These are phyloP conservation scores for Luperina testacea DNA, from an alignment of 2,888 invertebrate genomes.

Conservation along the genomic window DNA sequence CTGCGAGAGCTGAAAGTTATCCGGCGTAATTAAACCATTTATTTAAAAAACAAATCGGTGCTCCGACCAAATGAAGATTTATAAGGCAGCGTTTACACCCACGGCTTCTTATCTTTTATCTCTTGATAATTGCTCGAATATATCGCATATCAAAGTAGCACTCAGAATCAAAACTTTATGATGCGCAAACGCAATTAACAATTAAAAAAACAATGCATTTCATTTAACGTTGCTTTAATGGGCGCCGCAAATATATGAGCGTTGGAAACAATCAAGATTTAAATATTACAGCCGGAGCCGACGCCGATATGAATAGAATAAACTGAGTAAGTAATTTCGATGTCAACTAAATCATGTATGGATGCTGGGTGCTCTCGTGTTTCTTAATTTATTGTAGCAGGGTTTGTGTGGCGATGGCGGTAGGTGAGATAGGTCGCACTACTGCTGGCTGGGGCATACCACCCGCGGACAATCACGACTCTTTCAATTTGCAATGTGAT, in stretches of 20 bases:
- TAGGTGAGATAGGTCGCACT: constrained; percentile 27
- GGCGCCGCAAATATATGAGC: constrained; percentile 76
- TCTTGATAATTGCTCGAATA: constrained; percentile 55
- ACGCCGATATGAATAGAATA: constrained; percentile 64
- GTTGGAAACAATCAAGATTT: constrained; percentile 83
- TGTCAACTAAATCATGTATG: constrained; percentile 76
- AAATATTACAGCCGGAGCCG: constrained; percentile 62
- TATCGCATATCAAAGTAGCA: constrained; percentile 53
- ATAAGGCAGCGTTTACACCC: constrained; percentile 43
- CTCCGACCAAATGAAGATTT: constrained; percentile 54
- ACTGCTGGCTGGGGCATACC: constrained; percentile 28
- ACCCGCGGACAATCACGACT: constrained; percentile 67
- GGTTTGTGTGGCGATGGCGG: constrained; percentile 33
- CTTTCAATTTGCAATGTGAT: constrained; percentile 65
- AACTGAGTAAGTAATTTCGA: constrained; percentile 74
- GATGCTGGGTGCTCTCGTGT: constrained; percentile 47
- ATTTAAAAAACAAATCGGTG: constrained; percentile 44
- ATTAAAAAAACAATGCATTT: constrained; percentile 63
- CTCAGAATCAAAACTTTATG: constrained; percentile 55
- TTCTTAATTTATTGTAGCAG: constrained; percentile 60
- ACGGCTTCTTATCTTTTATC: constrained; percentile 55
- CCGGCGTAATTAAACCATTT: constrained; percentile 54
- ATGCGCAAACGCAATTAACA: constrained; percentile 60
- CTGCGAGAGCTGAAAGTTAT: constrained; percentile 27
- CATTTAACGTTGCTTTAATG: constrained; percentile 62